Percentiles rank a stretch among this genome's conserved stretches.
These are phyloP conservation scores for Microcebus griseorufus DNA, from an alignment of 2,113 vertebrate genomes.

Conservation along the genomic window DNA sequence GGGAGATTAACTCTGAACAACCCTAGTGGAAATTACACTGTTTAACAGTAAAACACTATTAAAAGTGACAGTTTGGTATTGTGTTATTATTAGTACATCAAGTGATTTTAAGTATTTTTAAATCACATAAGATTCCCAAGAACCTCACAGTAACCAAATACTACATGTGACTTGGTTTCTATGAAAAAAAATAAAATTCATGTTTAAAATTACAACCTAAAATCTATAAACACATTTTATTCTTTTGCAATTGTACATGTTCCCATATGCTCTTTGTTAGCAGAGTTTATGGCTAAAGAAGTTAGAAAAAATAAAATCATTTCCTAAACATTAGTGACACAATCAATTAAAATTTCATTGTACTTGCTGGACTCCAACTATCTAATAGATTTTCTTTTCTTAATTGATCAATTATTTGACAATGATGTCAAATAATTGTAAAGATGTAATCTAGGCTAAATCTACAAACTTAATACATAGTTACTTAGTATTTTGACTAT, in stretches of 20 bases:
- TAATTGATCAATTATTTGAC: neutral
- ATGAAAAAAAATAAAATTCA: neutral
- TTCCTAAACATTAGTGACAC: neutral
- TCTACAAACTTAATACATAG: neutral
- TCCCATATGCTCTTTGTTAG: neutral
- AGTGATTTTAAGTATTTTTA: constrained; percentile 6
- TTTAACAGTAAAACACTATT: neutral
- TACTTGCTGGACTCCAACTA: neutral
- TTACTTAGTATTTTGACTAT: neutral
- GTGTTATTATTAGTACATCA: neutral
- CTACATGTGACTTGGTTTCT: neutral
- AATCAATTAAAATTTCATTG: neutral
- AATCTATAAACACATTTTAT: constrained; percentile 17
- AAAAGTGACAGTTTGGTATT: neutral
- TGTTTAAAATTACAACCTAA: constrained; percentile 13
- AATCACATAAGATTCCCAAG: neutral
- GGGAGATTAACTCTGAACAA: neutral
- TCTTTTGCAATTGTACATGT: neutral
- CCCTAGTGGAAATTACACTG: neutral
- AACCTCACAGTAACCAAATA: neutral
- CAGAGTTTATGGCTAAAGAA: constrained; percentile 26
- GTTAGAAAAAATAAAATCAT: constrained; percentile 32
- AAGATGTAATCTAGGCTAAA: neutral
- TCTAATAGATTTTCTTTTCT: neutral
- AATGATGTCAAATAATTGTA: too few relatives aligned